Evolutionary conservation across 2,797 vertebrate species (phyloP), one percentile per base, ranked within the genome.

Genomic region (Acanthornis magna): DNA sequence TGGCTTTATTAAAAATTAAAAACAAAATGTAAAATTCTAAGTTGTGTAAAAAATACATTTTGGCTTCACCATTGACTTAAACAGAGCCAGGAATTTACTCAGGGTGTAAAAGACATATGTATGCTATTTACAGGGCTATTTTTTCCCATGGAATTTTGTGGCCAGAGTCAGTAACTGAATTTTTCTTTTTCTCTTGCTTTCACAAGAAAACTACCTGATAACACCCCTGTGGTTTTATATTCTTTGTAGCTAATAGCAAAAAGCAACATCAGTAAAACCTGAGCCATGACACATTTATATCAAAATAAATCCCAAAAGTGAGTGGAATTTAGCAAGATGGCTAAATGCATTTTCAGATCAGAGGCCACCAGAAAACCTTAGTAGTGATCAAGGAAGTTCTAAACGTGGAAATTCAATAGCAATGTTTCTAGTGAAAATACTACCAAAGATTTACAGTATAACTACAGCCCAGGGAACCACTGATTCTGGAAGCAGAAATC

Each of bases 381-480:
- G 13, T 16, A 66, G 10, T 26, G 42, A 47, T 19, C 25, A 51
- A 58, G 27, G 9, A 65, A 79, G 5, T 66, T 63, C 40, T 77
- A 55, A 30, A 36, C 8, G 12, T 9, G 17, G 14, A 76, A 87
- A 79, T 82, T 54, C 9, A 82, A 29, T n/a, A 67, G 20, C 30
- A 47, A 5, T 61, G 23, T 5, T 63, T 70, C 21, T 42, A 11
- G 14, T 57, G 26, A 38, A 88, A 86, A 53, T 9, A 20, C 2
- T 25, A 27, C 0, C 1, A 11, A 54, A 36, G 13, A 42, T 5
- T 19, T 13, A 50, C 3, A 18, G 6, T 21, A 29, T 2, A 22
- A 12, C 15, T 47, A 26, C 13, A 72, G 29, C 15, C 67, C 13
- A 70, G 15, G 18, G 11, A 66, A 62, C 2, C 36, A 42, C 17